A percentile compares a stretch with the other conserved stretches of the same genome.
phyloP scores from a whole-genome alignment of 2,797 vertebrate genomes.

The Acrocephalus scirpaceus region DNA sequence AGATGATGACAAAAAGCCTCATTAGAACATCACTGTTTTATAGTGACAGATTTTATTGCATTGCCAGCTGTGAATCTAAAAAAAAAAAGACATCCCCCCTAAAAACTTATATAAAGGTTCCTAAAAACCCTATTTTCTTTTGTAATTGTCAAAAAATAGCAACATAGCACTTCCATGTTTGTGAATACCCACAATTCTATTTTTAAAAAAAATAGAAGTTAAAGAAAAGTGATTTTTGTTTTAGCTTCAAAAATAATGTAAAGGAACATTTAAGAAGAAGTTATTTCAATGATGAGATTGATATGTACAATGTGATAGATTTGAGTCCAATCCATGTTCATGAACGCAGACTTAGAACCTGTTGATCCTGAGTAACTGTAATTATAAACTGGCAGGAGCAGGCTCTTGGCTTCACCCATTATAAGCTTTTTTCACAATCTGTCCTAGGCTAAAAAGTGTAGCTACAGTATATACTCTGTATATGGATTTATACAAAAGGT shows the following conservation, averaged over 20 bases:
- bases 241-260: conserved; percentile 78
- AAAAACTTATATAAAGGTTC: conserved; percentile 74
- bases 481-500: conserved; percentile 70
- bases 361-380: neutral
- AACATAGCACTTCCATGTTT: conserved; percentile 74
- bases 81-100: neutral
- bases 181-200: conserved; percentile 71
- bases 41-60: conserved; percentile 77
- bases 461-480: conserved; percentile 60
- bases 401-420: conserved; percentile 17
- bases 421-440: conserved; percentile 45
- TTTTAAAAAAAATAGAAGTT: conserved; percentile 78
- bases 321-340: neutral
- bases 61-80: conserved; percentile 73
- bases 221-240: conserved; percentile 75
- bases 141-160: conserved; percentile 78
- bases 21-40: conserved; percentile 63
- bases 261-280: conserved; percentile 74
- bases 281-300: conserved; percentile 72
- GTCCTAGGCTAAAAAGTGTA: conserved; percentile 74
- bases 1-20: conserved; percentile 72
- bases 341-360: neutral
- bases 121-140: conserved; percentile 76
- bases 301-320: conserved; percentile 68
- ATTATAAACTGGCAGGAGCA: conserved; percentile 10